These are phyloP conservation scores for Chloropsis cyanopogon DNA, from an alignment of 2,113 vertebrate species.

Conservation along the genomic window DNA sequence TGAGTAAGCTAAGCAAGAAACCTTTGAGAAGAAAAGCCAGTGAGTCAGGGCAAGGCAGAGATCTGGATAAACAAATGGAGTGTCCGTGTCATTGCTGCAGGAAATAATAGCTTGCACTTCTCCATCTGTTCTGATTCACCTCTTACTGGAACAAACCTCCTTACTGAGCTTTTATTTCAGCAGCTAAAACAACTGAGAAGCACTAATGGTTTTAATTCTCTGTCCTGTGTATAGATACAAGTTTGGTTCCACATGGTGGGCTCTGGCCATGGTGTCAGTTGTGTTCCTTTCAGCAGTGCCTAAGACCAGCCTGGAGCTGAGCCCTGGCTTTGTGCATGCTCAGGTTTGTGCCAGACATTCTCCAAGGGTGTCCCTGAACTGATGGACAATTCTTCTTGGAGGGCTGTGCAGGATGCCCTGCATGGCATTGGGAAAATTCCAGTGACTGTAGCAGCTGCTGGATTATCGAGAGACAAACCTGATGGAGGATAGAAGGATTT, in stretches of 20 bases:
- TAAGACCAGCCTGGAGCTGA: neutral
- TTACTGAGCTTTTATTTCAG: neutral
- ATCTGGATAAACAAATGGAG: neutral
- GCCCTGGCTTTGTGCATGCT: neutral
- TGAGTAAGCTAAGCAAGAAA: slow-evolving; percentile 4
- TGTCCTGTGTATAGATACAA: neutral
- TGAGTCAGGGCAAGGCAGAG: neutral
- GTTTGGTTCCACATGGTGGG: neutral
- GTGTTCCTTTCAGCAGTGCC: neutral
- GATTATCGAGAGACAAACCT: neutral
- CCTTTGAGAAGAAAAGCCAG: neutral
- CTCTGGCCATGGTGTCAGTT: neutral
- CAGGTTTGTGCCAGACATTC: neutral
- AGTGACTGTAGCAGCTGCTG: neutral
- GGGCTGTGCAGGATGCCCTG: neutral
- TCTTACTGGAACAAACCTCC: neutral
- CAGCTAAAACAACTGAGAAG: neutral
- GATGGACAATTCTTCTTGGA: neutral
- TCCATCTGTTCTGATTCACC: neutral
- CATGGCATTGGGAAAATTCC: neutral
- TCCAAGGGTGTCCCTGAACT: neutral
- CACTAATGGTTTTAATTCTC: neutral
- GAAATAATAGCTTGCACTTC: neutral
- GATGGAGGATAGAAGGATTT: neutral
- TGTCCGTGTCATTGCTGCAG: neutral